Conservation (phyloP, 1,140 invertebrate genomes). For the Drosophila pallidifrons region DNA sequence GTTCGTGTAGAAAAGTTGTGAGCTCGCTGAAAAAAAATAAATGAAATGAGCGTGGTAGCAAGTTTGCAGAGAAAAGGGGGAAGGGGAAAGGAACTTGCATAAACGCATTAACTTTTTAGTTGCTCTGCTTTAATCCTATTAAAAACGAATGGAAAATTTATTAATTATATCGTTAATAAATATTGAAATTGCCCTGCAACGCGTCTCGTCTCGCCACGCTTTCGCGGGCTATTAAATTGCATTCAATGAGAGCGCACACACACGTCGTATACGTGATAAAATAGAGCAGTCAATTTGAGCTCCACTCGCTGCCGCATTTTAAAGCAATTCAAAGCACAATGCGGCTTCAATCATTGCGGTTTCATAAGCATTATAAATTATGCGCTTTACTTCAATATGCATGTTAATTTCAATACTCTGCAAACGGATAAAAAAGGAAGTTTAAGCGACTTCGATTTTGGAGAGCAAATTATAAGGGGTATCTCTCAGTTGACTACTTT, state of each 20-base stretch:
- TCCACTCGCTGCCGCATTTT: slow-evolving; percentile 1
- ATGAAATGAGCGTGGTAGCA: slow-evolving; percentile 19
- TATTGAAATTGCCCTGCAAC: slow-evolving; percentile 58
- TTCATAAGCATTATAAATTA: slow-evolving; percentile 65
- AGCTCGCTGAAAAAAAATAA: slow-evolving; percentile 11
- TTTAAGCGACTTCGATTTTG: background rate
- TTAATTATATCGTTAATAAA: slow-evolving; percentile 79
- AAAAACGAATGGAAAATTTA: slow-evolving; percentile 52
- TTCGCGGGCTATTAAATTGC: slow-evolving; percentile 65
- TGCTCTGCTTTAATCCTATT: slow-evolving; percentile 70
- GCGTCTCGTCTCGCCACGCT: background rate
- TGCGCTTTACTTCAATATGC: slow-evolving; percentile 27
- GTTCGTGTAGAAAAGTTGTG: slow-evolving; percentile 75
- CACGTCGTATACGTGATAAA: slow-evolving; percentile 62
- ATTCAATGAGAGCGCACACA: slow-evolving; percentile 64
- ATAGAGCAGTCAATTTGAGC: slow-evolving; percentile 69
- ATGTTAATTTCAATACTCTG: slow-evolving; percentile 31
- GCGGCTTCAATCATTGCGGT: slow-evolving; percentile 14
- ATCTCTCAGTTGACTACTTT: background rate
- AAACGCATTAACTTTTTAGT: slow-evolving; percentile 71
- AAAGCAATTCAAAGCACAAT: slow-evolving; percentile 27
- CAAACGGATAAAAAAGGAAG: background rate
- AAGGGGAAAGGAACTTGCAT: slow-evolving; percentile 3
- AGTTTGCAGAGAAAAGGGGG: background rate
- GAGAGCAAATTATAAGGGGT: background rate